Evolutionary conservation across 2,113 vertebrate genomes (phyloP).

Genomic region (Bos indicus): DNA sequence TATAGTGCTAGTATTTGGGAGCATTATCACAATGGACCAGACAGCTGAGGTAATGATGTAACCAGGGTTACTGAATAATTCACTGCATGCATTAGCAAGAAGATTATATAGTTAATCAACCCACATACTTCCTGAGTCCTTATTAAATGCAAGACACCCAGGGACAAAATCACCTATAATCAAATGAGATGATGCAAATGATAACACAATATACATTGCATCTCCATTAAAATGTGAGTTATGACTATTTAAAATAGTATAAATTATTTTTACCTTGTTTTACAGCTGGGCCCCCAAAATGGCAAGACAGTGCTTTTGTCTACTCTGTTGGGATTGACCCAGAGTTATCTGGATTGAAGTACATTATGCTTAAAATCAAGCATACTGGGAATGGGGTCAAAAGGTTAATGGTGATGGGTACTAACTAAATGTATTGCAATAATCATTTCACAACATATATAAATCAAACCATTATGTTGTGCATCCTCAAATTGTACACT

Average conservation of each 20-base stretch:
- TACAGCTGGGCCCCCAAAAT: neutral
- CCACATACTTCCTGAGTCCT: slow-evolving; percentile 30
- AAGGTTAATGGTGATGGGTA: neutral
- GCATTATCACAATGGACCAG: slow-evolving; percentile 5
- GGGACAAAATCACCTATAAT: neutral
- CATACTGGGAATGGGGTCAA: neutral
- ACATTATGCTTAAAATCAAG: neutral
- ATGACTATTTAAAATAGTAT: neutral
- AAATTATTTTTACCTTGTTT: neutral
- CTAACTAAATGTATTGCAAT: neutral
- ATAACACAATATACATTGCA: neutral
- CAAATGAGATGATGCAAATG: slow-evolving; percentile 31
- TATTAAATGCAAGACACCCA: slow-evolving; percentile 35
- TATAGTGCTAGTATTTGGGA: neutral
- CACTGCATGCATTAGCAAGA: slow-evolving; percentile 56
- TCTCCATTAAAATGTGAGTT: neutral
- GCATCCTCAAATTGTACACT: neutral
- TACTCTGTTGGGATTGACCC: neutral
- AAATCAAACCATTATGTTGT: neutral
- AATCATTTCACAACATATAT: neutral
- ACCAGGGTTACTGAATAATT: slow-evolving; percentile 61
- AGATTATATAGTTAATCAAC: slow-evolving; percentile 62
- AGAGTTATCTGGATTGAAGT: neutral
- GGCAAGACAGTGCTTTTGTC: neutral
- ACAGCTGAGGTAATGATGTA: slow-evolving; percentile 52